Evolutionary conservation across 2,888 invertebrate genomes (phyloP), one percentile per base, ranked within the genome.

Genomic region (Mythimna pallens): DNA sequence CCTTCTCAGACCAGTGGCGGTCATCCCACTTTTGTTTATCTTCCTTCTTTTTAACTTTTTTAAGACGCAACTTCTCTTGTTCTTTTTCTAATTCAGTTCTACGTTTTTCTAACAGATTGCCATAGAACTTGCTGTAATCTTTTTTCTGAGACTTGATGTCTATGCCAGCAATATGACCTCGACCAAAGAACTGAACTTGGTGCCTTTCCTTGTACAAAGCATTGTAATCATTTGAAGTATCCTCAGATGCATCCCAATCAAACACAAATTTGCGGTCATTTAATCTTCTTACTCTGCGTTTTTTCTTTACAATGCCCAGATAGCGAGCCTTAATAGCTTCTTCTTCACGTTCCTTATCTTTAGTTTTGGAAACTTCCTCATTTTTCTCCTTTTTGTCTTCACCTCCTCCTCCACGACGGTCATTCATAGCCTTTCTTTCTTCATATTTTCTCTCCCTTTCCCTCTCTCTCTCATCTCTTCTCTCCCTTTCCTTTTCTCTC

Each of bases 251-350:
- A 95, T 99, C 99, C 99, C 99, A 99, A 94, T 99, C 99, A 94
- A 99, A 99, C 0, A 99, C 99, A 96, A 99, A 99, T 95, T 99
- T 99, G 22, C 99, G 97, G 92, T 99, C 99, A 94, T 99, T 99
- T 58, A 99, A 95, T 78, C 99, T 97, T 25, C 99, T 97, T 0
- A 99, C 99, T 73, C 99, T 96, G 20, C 99, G 97, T 90, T 99
- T 99, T 91, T 99, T 99, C 91, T 99, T 99, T 0, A 99, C 96
- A 62, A 99, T 97, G 0, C 99, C 99, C 66, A 99, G 96, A 92
- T 99, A 99, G 8, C 99, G 97, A 90, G 99, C 99, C 88, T 99
- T 98, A 73, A 99, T 99, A 0, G 99, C 99, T 93, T 99, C 99
- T 61, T 98, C 97, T 96, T 99, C 99, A 81, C 98, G 98, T 92